Evolutionary conservation across 2,113 vertebrate genomes (phyloP).

Genomic region (Albula goreensis): DNA sequence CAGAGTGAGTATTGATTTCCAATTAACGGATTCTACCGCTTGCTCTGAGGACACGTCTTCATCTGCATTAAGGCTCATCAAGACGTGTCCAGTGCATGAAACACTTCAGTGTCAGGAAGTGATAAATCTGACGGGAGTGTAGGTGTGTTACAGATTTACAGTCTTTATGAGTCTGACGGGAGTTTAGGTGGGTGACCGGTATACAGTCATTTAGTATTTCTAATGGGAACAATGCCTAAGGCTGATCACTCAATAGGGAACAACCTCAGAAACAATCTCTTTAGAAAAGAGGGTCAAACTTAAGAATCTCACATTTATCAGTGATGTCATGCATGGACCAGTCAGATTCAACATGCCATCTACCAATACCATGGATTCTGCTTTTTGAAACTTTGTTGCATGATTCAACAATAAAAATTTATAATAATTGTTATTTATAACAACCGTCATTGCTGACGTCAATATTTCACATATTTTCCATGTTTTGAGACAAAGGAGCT

Average conservation of each 20-base stretch:
- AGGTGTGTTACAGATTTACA: not conserved
- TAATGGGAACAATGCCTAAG: not conserved
- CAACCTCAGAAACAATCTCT: not conserved
- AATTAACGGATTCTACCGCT: not conserved
- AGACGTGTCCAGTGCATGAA: not conserved
- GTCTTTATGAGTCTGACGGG: not conserved
- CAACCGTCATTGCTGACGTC: too few relatives aligned
- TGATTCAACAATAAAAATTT: too few relatives aligned
- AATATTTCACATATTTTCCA: too few relatives aligned
- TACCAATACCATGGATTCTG: too few relatives aligned
- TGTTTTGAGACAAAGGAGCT: too few relatives aligned
- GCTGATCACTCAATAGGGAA: not conserved
- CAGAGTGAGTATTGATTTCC: conserved; percentile 7
- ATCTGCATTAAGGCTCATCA: not conserved
- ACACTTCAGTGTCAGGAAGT: not conserved
- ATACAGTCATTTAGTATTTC: not conserved
- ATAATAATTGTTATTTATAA: too few relatives aligned
- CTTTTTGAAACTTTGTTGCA: too few relatives aligned
- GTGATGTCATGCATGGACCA: not conserved
- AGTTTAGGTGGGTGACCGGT: too few relatives aligned
- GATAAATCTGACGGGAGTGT: not conserved
- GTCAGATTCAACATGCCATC: not conserved
- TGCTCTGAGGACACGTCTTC: not conserved
- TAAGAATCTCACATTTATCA: not conserved
- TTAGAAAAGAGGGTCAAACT: not conserved